Evolutionary conservation across 2,888 invertebrate species (phyloP), one percentile per base, ranked within the genome.

Genomic region (Mimumesa dahlbomi): DNA sequence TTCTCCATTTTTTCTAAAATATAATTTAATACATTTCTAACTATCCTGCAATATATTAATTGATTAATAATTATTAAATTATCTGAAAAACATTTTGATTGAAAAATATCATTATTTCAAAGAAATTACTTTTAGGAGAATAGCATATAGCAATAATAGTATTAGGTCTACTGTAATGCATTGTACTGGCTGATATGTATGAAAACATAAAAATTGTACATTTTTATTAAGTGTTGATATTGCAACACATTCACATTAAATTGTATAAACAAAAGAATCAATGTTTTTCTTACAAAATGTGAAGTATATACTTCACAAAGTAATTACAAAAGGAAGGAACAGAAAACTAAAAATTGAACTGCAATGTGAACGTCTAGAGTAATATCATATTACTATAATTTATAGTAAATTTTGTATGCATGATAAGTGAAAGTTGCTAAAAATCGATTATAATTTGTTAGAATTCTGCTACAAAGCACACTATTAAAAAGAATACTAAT

Each of bases 351-450:
- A 72, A 75, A 81, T 85, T 84, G 84, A 87, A 84, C 85, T 88
- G 84, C 87, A 86, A 86, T 82, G 83, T 83, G 79, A 82, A 85
- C 83, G 72, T 79, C 82, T 85, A 86, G 83, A 81, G 81, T 85
- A 84, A 85, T 85, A 83, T 82, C 84, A 81, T 77, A 81, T 85
- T 84, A 85, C 79, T 82, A 82, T 83, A 82, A 82, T 80, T 84
- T 83, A 71, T 86, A 86, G 84, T 79, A 75, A 85, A 83, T 85
- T 82, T 82, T 87, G 85, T 88, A 86, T 83, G 80, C 79, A 82
- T 77, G 71, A 69, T 86, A 86, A 87, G 77, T 86, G 86, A 82
- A 88, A 87, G 87, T 85, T 87, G 87, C 81, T 52, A 13, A 46
- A 53, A 36, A 16, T 21, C 16, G 49, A 64, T 45, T 48, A 22